Base-by-base conservation (phyloP, 2,113 vertebrate genomes). In the Murina feae region DNA sequence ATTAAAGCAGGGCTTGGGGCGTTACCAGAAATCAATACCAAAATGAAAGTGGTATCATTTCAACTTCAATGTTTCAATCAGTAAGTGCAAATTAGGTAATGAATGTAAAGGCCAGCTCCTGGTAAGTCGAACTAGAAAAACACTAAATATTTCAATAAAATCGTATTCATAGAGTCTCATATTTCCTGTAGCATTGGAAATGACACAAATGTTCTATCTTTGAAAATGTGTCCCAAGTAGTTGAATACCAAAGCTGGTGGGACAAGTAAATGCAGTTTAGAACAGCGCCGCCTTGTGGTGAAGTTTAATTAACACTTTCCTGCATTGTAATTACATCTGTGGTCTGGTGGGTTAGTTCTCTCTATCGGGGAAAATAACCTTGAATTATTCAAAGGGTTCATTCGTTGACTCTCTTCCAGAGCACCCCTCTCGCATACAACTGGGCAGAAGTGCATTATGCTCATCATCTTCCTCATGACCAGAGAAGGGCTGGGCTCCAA, bases 351-450 rank as follows among this genome's bases (percentile, higher is more conserved):
- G 11, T 30, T 69, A 28, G 32, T 17, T 32, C 23, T 5, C 30
- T 74, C 32, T 23, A 4, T 0, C 14, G 21, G 16, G 30, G 8
- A 35, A 37, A 71, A 55, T 3, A 18, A 25, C 5, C 55, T 72
- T 42, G 69, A 35, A 37, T 81, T 16, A 51, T 25, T 60, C 51
- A 28, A 55, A 74, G 6, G 4, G 23, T n/a, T 53, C 42, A 20
- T 1, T 58, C 30, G 55, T 0, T 28, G 2, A 2, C 14, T 9
- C 3, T 53, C 42, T 86, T 75, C 30, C n/a, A 32, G 66, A 44
- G n/a, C 0, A 0, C 35, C 14, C 20, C 21, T 60, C 32, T 65
- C 9, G 0, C 14, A 1, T 0, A 5, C 1, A 55, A n/a, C 11
- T 1, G 4, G 16, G 37, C 20, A 9, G 72, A 23, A 47, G 17